These are phyloP conservation scores for Balanococcus diminutus DNA, from an alignment of 2,888 invertebrate genomes.

Conservation along the genomic window DNA sequence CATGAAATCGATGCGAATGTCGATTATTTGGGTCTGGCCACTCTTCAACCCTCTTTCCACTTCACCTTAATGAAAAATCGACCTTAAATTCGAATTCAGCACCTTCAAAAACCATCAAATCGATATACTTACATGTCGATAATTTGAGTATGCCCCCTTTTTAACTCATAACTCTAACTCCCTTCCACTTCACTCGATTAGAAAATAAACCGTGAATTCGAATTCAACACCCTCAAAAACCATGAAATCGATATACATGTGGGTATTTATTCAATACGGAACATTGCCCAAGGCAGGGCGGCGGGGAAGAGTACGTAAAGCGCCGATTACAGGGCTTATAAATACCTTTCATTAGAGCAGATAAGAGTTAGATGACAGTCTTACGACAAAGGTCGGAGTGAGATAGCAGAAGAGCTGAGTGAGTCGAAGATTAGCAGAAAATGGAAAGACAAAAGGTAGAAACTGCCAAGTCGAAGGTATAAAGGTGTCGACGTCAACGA, in stretches of 20 bases:
- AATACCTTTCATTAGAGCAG: too few species aligned
- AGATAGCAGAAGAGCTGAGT: neutral
- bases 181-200: neutral
- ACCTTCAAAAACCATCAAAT: neutral
- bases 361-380: too few species aligned
- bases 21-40: neutral
- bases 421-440: neutral
- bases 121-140: neutral
- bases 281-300: too few species aligned
- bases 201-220: neutral
- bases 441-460: neutral
- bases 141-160: too few species aligned
- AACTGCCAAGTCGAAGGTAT: neutral
- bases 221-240: neutral
- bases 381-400: too few species aligned
- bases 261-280: too few species aligned
- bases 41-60: neutral
- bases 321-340: too few species aligned
- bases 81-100: neutral
- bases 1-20: neutral
- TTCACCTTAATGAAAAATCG: neutral
- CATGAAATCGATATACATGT: neutral
- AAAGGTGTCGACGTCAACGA: neutral
- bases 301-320: too few species aligned
- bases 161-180: neutral